Base-by-base conservation (phyloP, 2,888 invertebrate genomes). In the Pheosia tremula region DNA sequence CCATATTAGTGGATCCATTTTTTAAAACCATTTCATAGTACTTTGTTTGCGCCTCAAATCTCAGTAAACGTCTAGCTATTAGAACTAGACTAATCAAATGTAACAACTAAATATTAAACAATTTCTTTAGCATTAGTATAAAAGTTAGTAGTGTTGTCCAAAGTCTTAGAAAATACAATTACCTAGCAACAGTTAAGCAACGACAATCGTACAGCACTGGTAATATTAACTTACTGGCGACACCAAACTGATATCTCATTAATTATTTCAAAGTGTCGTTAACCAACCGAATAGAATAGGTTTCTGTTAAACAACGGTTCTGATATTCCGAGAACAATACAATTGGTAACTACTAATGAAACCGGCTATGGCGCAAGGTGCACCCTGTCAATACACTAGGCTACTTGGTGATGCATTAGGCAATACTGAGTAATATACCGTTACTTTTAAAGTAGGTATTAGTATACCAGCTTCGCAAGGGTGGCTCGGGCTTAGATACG, bases 321-420 rank as follows among this genome's bases (percentile, higher is more conserved):
- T 86, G 80, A 86, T 88, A 85, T 90, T 90, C 85, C 72, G 71
- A 86, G 90, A 91, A 91, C 89, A 89, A 90, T 91, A 88, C 88
- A 88, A 89, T 89, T 88, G 87, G 85, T 84, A 83, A 88, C 85
- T 87, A 82, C 85, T 88, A 91, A 91, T 90, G 88, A 89, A 84
- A 85, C 79, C 81, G 79, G 79, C 79, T 80, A 79, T 84, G 83
- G 82, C 74, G 79, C 80, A 83, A 86, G 72, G 75, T 85, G 78
- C 82, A 79, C 79, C 71, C 64, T 63, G 65, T 67, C 72, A 71
- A 62, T 64, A 69, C 54, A 62, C 54, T 53, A 72, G 58, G 54
- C 69, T 63, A 72, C 67, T 74, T 75, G 65, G 66, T 61, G 68
- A 77, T 74, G 64, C 67, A 63, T 74, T 70, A 61, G 58, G 66